These are phyloP conservation scores for Apteryx mantelli DNA, from an alignment of 2,113 vertebrate genomes.

Conservation along the genomic window DNA sequence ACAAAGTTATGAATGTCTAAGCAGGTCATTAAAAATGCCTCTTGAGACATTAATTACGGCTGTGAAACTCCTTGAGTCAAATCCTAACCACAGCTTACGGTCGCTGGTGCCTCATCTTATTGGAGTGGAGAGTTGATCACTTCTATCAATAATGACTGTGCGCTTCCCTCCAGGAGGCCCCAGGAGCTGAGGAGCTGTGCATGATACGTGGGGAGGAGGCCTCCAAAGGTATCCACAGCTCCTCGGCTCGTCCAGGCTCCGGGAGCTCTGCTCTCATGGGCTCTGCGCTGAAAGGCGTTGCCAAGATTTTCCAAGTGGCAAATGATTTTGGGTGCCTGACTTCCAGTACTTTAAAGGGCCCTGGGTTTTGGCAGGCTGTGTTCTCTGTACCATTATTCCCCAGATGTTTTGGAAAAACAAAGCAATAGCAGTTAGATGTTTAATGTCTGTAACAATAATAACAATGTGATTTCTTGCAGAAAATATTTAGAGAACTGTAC, in stretches of 20 bases:
- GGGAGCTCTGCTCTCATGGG: neutral
- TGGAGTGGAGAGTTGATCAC: neutral
- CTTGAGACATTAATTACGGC: neutral
- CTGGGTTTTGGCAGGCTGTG: conserved; percentile 16
- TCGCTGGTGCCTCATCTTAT: neutral
- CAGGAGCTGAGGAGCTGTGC: too few species aligned
- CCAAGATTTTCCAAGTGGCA: neutral
- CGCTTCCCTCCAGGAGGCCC: neutral
- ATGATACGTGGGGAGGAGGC: too few species aligned
- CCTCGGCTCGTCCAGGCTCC: neutral
- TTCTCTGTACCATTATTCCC: conserved; percentile 25
- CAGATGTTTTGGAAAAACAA: conserved; percentile 56
- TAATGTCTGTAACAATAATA: conserved; percentile 50
- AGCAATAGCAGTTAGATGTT: conserved; percentile 35
- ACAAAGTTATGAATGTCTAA: neutral
- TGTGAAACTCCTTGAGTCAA: neutral
- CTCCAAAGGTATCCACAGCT: neutral
- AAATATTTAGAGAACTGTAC: conserved; percentile 39
- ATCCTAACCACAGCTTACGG: neutral
- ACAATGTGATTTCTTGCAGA: conserved; percentile 37
- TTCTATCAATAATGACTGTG: neutral
- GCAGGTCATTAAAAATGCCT: neutral
- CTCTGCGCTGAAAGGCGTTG: neutral
- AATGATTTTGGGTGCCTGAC: conserved; percentile 2
- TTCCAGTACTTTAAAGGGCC: conserved; percentile 1